A percentile compares a stretch with the other conserved stretches of the same genome.
Evolutionary conservation across 2,113 vertebrate species (phyloP).

Genomic region (Formicarius rufipectus): DNA sequence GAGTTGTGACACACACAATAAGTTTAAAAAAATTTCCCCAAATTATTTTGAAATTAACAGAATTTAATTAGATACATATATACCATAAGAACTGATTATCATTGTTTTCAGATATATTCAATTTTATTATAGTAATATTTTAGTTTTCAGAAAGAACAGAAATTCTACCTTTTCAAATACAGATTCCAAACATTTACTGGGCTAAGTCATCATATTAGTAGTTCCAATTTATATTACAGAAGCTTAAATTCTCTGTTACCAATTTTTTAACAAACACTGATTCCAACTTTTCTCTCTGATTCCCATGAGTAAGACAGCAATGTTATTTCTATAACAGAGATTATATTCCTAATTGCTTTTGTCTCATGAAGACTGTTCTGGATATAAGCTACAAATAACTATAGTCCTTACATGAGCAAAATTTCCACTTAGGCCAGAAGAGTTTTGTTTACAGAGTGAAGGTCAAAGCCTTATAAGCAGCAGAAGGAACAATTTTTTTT

Average conservation of each 20-base stretch:
- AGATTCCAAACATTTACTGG: background rate
- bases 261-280: background rate
- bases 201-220: background rate
- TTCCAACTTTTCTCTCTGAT: background rate
- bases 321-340: background rate
- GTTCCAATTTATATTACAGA: background rate
- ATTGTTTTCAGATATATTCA: background rate
- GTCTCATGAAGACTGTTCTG: background rate
- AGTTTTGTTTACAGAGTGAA: background rate
- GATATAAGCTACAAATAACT: background rate
- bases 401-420: background rate
- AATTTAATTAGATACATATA: background rate
- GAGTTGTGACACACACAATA: background rate
- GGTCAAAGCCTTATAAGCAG: background rate
- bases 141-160: background rate
- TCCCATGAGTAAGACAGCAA: background rate
- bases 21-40: background rate
- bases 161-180: background rate
- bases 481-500: background rate
- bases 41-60: background rate
- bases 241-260: background rate
- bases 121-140: background rate
- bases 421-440: background rate
- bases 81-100: background rate
- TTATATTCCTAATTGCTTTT: background rate